A percentile compares a stretch with the other conserved stretches of the same genome.
These are phyloP conservation scores for Nansenia antarctica DNA, from an alignment of 2,113 vertebrate species.

Conservation along the genomic window DNA sequence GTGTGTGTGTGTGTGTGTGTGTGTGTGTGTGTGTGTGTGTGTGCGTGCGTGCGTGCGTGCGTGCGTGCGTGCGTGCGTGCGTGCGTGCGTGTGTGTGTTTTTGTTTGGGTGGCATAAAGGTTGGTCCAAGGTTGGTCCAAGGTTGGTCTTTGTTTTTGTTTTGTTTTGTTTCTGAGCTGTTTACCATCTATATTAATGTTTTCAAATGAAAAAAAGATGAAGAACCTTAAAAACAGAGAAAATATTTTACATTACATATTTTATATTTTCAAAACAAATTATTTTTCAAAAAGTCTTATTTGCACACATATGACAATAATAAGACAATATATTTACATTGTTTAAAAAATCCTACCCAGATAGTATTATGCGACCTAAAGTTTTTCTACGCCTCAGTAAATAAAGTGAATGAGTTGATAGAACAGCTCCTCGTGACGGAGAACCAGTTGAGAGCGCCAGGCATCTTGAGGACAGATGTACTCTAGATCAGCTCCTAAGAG, in stretches of 20 bases:
- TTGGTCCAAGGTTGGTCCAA: neutral
- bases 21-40: neutral
- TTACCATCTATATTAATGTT: neutral
- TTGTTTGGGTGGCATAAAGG: neutral
- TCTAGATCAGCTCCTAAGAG: neutral
- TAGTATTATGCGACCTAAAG: too few relatives aligned
- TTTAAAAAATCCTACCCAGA: too few relatives aligned
- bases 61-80: neutral
- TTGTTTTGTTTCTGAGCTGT: constrained; percentile 5
- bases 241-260: too few relatives aligned
- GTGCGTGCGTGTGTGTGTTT: too few relatives aligned
- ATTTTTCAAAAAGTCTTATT: too few relatives aligned
- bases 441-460: neutral
- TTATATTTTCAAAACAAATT: too few relatives aligned
- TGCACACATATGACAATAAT: too few relatives aligned
- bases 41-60: neutral
- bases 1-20: neutral
- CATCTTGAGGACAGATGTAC: neutral
- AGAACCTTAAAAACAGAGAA: too few relatives aligned
- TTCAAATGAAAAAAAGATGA: too few relatives aligned
- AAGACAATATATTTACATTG: too few relatives aligned
- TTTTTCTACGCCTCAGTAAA: too few relatives aligned
- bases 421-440: neutral
- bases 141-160: neutral
- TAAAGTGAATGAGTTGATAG: neutral